Evolutionary conservation across 2,888 invertebrate species (phyloP).

Genomic region (Reticulitermes lucifugus): DNA sequence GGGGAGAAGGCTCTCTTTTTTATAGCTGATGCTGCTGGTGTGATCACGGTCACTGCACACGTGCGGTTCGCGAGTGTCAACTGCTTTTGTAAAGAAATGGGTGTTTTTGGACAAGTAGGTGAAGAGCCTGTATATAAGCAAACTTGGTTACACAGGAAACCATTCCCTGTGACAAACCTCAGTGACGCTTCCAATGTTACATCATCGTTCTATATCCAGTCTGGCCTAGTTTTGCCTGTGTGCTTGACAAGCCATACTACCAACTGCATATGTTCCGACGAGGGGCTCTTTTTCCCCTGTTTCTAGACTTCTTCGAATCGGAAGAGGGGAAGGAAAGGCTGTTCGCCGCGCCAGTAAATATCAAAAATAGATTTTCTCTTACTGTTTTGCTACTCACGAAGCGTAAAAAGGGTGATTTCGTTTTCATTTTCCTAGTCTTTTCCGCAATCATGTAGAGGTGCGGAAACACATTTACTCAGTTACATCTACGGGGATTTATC

Average conservation of each 20-base stretch:
- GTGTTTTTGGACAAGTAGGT: not conserved
- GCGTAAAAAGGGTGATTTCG: not conserved
- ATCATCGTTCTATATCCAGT: not conserved
- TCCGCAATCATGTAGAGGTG: not conserved
- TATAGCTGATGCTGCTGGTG: constrained; percentile 6
- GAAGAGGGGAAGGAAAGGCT: not conserved
- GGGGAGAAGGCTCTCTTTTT: not conserved
- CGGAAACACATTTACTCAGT: not conserved
- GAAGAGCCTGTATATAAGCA: not conserved
- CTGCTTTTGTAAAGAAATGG: constrained; percentile 28
- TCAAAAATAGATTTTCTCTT: constrained; percentile 26
- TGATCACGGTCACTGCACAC: constrained; percentile 26
- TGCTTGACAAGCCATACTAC: not conserved
- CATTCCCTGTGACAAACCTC: not conserved
- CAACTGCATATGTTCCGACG: not conserved
- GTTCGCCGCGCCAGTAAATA: not conserved
- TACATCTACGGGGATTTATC: not conserved
- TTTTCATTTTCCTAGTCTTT: not conserved
- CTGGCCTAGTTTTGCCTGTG: not conserved
- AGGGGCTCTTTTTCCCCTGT: not conserved
- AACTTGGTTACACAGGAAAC: not conserved
- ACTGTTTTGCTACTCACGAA: constrained; percentile 5
- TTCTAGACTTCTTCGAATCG: not conserved
- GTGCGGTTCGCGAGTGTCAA: constrained; percentile 15
- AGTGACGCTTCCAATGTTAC: not conserved